phyloP scores from a whole-genome alignment of 2,113 vertebrate species.

The Eublepharis macularius region DNA sequence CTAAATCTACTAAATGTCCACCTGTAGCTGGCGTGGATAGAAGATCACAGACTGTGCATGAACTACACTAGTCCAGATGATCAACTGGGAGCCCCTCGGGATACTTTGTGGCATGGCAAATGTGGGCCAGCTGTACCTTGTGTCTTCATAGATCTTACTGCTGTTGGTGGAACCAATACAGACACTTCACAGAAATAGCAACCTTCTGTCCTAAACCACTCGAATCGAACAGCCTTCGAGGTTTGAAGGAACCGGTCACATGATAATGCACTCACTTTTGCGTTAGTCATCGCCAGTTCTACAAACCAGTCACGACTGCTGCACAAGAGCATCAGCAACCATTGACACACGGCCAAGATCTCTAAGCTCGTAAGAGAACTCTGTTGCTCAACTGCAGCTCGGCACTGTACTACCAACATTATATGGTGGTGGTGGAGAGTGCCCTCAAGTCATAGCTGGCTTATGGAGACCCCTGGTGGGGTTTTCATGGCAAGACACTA shows the following conservation, averaged over 20 bases:
- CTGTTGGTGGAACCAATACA: not conserved
- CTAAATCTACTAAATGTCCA: no score
- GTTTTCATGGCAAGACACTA: no score
- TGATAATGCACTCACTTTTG: not conserved
- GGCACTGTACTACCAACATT: not conserved
- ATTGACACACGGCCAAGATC: not conserved
- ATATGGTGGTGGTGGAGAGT: no score
- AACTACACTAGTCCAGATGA: no score
- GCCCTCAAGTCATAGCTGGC: no score
- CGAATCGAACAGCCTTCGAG: not conserved
- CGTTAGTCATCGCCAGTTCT: not conserved
- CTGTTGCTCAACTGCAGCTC: not conserved
- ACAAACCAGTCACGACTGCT: not conserved
- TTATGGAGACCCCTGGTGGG: no score
- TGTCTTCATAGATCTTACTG: not conserved
- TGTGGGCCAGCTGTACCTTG: not conserved
- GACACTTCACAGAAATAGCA: not conserved
- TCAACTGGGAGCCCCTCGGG: no score
- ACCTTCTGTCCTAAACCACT: not conserved
- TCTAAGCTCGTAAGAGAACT: not conserved
- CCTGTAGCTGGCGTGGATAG: no score
- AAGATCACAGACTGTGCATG: no score
- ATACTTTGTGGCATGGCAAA: no score
- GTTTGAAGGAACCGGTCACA: not conserved
- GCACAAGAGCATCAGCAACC: no score